A percentile compares a stretch with the other conserved stretches of the same genome.
Evolutionary conservation across 2,113 vertebrate species (phyloP).

Genomic region (Melanocharis versteri): DNA sequence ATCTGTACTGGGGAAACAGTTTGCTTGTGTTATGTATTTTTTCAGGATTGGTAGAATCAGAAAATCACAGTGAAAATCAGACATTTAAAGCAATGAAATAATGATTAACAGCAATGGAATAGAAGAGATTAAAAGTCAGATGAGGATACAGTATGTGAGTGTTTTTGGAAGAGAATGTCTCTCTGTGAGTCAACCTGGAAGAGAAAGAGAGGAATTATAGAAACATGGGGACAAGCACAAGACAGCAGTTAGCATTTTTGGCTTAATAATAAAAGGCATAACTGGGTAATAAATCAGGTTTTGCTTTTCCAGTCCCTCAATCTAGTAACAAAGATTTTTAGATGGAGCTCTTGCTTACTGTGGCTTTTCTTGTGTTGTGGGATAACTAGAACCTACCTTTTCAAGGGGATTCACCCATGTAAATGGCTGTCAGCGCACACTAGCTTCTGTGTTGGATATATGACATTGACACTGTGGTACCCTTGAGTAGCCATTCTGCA

Average conservation of each 20-base stretch:
- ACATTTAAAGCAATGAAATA: not conserved
- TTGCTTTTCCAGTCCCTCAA: not conserved
- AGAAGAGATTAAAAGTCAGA: not conserved
- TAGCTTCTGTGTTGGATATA: not conserved
- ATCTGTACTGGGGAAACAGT: not conserved
- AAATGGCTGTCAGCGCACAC: not conserved
- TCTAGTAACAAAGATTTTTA: not conserved
- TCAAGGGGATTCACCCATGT: rapidly evolving
- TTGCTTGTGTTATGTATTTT: not conserved
- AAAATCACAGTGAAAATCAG: not conserved
- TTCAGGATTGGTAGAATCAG: not conserved
- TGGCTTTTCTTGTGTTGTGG: not conserved
- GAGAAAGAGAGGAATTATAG: not conserved
- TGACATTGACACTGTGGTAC: not conserved
- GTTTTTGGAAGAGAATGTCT: not conserved
- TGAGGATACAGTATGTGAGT: not conserved
- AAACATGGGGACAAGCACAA: not conserved
- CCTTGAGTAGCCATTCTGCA: not conserved
- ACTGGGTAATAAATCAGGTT: not conserved
- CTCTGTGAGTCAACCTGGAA: not conserved
- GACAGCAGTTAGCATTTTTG: not conserved
- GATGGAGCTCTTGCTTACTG: not conserved
- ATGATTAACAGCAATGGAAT: not conserved
- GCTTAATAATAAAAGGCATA: not conserved
- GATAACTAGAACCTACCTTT: not conserved